phyloP scores from a whole-genome alignment of 2,888 invertebrate genomes.

The Labia minor region DNA sequence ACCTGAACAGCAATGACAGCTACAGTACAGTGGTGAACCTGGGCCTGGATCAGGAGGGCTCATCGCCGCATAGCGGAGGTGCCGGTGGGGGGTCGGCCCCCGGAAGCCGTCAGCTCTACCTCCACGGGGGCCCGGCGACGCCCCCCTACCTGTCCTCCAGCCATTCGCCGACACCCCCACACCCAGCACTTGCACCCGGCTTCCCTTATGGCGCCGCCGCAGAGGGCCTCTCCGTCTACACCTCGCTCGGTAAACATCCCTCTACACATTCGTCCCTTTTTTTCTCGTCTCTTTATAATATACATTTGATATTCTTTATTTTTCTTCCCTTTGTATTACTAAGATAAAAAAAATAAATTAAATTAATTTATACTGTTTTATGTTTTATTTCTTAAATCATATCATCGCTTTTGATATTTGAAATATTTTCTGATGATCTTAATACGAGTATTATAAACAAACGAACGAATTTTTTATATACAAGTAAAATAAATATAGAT shows the following conservation, averaged over 20 bases:
- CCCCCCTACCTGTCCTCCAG: slow-evolving; percentile 63
- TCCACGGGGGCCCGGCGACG: slow-evolving; percentile 52
- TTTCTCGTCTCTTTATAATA: too few relatives aligned
- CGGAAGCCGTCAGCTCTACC: slow-evolving; percentile 45
- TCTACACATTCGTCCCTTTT: not conserved
- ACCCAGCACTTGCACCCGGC: slow-evolving; percentile 37
- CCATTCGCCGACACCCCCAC: slow-evolving; percentile 41
- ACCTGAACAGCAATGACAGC: slow-evolving; percentile 75
- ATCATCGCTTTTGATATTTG: too few relatives aligned
- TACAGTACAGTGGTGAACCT: slow-evolving; percentile 75
- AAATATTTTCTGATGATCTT: too few relatives aligned
- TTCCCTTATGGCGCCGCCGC: slow-evolving; percentile 61
- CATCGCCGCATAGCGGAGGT: slow-evolving; percentile 53
- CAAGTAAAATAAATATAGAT: too few relatives aligned
- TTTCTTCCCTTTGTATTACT: too few relatives aligned
- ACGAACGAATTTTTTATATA: too few relatives aligned
- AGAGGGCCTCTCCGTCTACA: slow-evolving; percentile 73
- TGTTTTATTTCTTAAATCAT: too few relatives aligned
- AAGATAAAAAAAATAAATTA: too few relatives aligned
- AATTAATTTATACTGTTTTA: too few relatives aligned
- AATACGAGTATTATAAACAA: too few relatives aligned
- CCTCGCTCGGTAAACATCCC: slow-evolving; percentile 56
- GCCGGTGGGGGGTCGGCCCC: slow-evolving; percentile 38
- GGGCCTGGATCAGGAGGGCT: slow-evolving; percentile 66
- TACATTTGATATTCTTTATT: too few relatives aligned